A percentile compares a stretch with the other conserved stretches of the same genome.
Conservation (phyloP, 2,113 vertebrate genomes). For the Suncus etruscus region DNA sequence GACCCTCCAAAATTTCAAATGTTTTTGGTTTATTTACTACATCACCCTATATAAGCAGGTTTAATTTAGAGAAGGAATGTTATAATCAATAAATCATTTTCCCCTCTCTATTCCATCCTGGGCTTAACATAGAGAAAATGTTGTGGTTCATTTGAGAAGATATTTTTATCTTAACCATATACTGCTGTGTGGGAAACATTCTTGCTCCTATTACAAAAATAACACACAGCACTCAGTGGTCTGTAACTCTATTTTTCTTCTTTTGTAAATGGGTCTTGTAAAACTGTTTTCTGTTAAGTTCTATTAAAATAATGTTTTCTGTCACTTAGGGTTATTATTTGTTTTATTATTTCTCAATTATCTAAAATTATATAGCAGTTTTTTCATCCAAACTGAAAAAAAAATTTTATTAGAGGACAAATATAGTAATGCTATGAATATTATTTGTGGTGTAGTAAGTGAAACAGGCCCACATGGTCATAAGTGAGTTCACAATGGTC, state of each 20-base stretch:
- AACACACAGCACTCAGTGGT: background rate
- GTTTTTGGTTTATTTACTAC: background rate
- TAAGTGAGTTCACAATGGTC: background rate
- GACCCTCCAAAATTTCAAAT: background rate
- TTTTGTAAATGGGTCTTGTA: slow-evolving; percentile 60
- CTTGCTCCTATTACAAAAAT: slow-evolving; percentile 43
- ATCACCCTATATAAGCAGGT: background rate
- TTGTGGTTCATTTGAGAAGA: background rate
- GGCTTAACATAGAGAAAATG: slow-evolving; percentile 24
- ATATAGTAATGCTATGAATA: background rate
- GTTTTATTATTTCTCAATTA: slow-evolving; percentile 73
- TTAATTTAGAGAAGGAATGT: slow-evolving; percentile 24
- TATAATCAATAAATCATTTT: slow-evolving; percentile 13
- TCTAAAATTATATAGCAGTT: slow-evolving; percentile 61
- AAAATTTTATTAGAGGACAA: background rate
- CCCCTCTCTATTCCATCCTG: background rate
- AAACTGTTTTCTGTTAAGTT: slow-evolving; percentile 55
- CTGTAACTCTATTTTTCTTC: slow-evolving; percentile 22
- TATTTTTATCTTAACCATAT: slow-evolving; percentile 48
- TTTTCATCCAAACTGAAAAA: slow-evolving; percentile 55
- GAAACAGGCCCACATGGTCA: background rate
- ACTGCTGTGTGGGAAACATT: slow-evolving; percentile 3
- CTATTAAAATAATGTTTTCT: slow-evolving; percentile 58
- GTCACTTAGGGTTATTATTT: slow-evolving; percentile 63
- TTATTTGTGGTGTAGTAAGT: background rate